Evolutionary conservation across 2,888 invertebrate genomes (phyloP), one percentile per base, ranked within the genome.

Genomic region (Nomada fabriciana): DNA sequence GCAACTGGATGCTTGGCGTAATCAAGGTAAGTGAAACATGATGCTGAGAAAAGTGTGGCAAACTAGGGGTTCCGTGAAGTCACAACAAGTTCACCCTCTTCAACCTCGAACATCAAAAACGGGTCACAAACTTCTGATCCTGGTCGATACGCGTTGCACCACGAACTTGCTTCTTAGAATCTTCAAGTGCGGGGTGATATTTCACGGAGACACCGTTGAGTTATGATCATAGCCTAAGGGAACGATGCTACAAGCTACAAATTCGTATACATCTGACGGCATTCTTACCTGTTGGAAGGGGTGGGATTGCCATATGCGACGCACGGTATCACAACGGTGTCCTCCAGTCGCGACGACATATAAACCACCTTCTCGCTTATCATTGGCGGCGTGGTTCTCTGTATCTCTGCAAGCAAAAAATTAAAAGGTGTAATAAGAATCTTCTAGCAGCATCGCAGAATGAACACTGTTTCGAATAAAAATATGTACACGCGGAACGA

Each of bases 261-360:
- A 76, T 60, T 70, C 77, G 29, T 25, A 13, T 10, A 42, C n/a
- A 57, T 76, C 78, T 55, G 87, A 92, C 47, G 43, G 57, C 36
- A 43, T 57, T 57, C 89, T 94, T 94, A 96, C 96, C 95, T 94
- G 94, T 95, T 94, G 74, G 93, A 93, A 15, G 96, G 95, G 23
- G 95, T 94, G 13, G 96, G 96, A 92, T 95, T 95, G 20, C 95
- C 96, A 89, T 95, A 95, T 29, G 96, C 95, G 53, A 95, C 95
- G 93, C 96, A 96, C 9, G 96, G 95, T 71, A 96, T 94, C 57
- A 96, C 95, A 53, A 95, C 94, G 42, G 94, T 94, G 87, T 95
- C 95, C 73, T 95, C 95, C 72, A 95, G 93, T 73, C 95, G 94
- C 42, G 94, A 94, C 59, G 94, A 94, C 76, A 95, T 88, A 68